Evolutionary conservation across 2,113 vertebrate species (phyloP), one percentile per base, ranked within the genome.

Genomic region (Poeciliopsis prolifica): DNA sequence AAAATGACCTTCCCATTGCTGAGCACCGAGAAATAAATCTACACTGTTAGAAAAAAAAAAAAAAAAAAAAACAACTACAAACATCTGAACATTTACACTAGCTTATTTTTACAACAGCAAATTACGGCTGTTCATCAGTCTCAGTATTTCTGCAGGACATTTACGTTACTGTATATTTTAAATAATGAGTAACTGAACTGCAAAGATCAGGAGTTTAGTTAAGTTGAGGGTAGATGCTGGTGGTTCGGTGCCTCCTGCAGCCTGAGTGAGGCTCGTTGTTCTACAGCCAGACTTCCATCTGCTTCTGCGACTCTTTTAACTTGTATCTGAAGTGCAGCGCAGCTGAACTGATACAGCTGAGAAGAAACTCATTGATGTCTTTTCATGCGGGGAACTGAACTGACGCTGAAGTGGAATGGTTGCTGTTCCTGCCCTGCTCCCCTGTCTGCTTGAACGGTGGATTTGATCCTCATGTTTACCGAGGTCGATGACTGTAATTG

Each of bases 401-500:
- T 28, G 33, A 74, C 64, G 51, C 6, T 42, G 26, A 17, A 13
- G n/a, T 19, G 7, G 17, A 62, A 35, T 29, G 48, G 26, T 65
- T 17, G n/a, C 24, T 28, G 19, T 24, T 33, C 37, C 29, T 63
- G 66, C 37, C 12, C 51, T 24, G 30, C 33, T 58, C 44, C 19
- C 24, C 42, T 71, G 19, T 71, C 44, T 69, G 65, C 7, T 44
- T 65, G 54, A 6, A 61, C 60, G 66, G 31, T 37, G 37, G 75
- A 70, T 68, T 62, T 37, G 24, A 48, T 69, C 17, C 24, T 22
- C 51, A 24, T 79, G 79, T 86, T 84, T 82, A 75, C 82, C 17
- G 65, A 76, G 35, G 64, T 73, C 48, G 74, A 78, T 65, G 77
- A 67, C 79, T 86, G 81, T 83, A 78, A 86, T 89, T 89, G 10